These are phyloP conservation scores for Ochotona princeps DNA, from an alignment of 2,113 vertebrate genomes.

Conservation along the genomic window DNA sequence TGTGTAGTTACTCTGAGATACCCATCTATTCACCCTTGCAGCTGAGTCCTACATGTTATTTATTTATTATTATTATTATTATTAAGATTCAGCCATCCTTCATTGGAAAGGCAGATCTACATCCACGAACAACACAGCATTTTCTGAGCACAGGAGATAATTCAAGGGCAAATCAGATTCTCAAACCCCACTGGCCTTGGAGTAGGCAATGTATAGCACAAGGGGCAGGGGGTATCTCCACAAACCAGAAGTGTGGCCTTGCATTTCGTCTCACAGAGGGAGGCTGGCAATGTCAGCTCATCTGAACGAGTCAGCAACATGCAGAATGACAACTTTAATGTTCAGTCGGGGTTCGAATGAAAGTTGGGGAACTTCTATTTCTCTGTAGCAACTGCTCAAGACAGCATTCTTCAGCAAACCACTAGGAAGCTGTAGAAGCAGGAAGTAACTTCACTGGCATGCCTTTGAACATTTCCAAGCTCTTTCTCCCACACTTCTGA, in stretches of 20 bases:
- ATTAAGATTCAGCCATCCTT: not conserved
- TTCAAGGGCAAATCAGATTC: slow-evolving; percentile 5
- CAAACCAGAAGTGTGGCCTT: not conserved
- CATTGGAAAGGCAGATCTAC: no score
- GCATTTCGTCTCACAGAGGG: not conserved
- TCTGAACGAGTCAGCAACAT: slow-evolving; percentile 21
- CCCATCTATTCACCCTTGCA: not conserved
- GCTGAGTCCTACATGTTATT: no score
- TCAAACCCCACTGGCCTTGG: slow-evolving; percentile 5
- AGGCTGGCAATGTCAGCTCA: not conserved
- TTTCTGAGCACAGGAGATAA: not conserved
- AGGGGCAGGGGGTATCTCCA: not conserved
- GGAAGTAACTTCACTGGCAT: not conserved
- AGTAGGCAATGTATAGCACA: not conserved
- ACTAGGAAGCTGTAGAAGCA: not conserved
- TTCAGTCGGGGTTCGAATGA: slow-evolving; percentile 35
- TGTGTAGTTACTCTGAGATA: not conserved
- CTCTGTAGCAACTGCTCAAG: slow-evolving; percentile 7
- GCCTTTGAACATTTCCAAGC: slow-evolving; percentile 16
- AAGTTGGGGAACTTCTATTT: slow-evolving; percentile 35
- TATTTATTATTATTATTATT: not conserved
- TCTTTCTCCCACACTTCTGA: slow-evolving; percentile 24
- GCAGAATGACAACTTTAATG: not conserved
- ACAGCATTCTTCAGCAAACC: slow-evolving; percentile 41
- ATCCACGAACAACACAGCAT: not conserved